Evolutionary conservation across 2,113 vertebrate genomes (phyloP), one percentile per base, ranked within the genome.

Genomic region (Cygnus atratus): DNA sequence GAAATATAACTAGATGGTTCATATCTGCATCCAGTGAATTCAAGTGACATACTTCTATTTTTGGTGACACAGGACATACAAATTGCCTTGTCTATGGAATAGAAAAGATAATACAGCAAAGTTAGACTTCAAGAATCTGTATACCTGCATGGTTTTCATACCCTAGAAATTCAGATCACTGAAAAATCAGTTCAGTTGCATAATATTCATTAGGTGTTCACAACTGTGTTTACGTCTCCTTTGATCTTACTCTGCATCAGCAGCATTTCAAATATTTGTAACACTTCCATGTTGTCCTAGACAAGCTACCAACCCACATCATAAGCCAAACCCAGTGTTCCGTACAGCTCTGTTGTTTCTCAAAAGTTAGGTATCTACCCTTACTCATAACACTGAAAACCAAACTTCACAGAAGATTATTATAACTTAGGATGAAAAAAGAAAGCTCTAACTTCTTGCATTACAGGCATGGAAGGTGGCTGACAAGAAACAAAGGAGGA

Each of bases 161-260:
- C 12, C 44, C 70, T 39, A 74, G 55, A 87, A 87, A 87, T 55
- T 44, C 9, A 75, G 28, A 76, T 31, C 61, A 91, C 66, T 59
- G 43, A 68, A 80, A 29, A 65, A 79, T 2, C 54, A 92, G 83
- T 81, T 94, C 71, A 76, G 66, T 90, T 95, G 88, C 59, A n/a
- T 93, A 94, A 92, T 17, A 86, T 57, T 82, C 63, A 59, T 78
- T 44, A 81, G 26, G 65, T 61, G 44, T 62, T 91, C 70, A 22
- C 70, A 68, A 48, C 3, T 37, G n/a, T 59, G n/a, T 52, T 70
- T 66, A 19, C 10, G 10, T 6, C 35, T 50, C 50, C 78, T 95
- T 94, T 93, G 95, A 95, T 95, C 83, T 87, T 46, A 71, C 73
- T 88, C 48, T 33, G 48, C 66, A 92, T 44, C 44, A 92, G 89